Percentiles rank a stretch among this genome's conserved stretches.
Evolutionary conservation across 1,140 invertebrate species (phyloP).

Genomic region (Pogonomyrmex barbatus): DNA sequence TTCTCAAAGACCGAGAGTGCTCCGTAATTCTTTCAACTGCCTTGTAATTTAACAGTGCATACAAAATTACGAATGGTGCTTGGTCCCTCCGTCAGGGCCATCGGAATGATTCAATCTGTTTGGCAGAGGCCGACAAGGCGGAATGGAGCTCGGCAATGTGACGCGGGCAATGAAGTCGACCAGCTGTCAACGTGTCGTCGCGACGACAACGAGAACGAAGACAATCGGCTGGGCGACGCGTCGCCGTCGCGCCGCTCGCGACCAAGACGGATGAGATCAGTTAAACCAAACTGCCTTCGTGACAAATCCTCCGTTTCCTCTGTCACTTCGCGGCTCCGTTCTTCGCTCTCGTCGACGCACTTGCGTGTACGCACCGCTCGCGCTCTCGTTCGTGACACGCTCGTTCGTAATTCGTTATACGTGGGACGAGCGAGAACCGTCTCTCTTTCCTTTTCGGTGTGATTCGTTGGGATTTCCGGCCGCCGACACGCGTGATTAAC

Average conservation of each 20-base stretch:
- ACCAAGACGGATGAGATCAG: constrained; percentile 85
- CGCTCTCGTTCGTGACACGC: constrained; percentile 19
- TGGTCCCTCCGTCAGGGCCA: constrained; percentile 53
- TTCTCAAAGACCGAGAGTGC: neutral
- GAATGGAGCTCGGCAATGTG: constrained; percentile 4
- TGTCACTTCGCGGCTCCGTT: constrained; percentile 72
- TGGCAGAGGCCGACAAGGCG: constrained; percentile 22
- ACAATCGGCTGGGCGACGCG: constrained; percentile 68
- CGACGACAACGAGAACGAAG: constrained; percentile 65
- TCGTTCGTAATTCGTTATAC: constrained; percentile 58
- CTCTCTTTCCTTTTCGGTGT: constrained; percentile 30
- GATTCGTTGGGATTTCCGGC: constrained; percentile 70
- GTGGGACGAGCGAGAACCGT: constrained; percentile 54
- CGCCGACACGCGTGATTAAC: constrained; percentile 45
- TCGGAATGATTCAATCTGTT: constrained; percentile 68
- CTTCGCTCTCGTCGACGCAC: constrained; percentile 60
- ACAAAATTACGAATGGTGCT: constrained; percentile 52
- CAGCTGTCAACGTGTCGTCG: constrained; percentile 50
- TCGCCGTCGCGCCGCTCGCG: constrained; percentile 76
- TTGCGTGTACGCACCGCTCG: constrained; percentile 56
- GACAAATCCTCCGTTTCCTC: constrained; percentile 85
- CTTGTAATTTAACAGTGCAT: neutral
- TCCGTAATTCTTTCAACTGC: neutral
- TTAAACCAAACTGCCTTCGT: constrained; percentile 85
- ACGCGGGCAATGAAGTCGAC: constrained; percentile 53